phyloP scores from a whole-genome alignment of 1,140 invertebrate genomes.

The Trinorchestia longiramus region DNA sequence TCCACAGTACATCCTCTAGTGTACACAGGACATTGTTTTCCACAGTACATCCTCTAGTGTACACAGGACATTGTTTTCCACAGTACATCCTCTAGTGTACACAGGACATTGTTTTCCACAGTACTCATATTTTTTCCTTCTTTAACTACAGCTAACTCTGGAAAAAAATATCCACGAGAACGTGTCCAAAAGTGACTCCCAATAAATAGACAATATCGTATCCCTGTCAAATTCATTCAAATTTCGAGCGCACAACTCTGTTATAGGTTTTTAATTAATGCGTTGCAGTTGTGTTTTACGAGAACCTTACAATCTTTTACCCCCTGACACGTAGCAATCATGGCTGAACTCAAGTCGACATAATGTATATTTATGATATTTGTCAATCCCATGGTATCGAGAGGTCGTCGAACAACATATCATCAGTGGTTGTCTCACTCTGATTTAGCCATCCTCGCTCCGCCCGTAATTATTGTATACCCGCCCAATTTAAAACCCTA shows the following conservation, averaged over 20 bases:
- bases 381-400: slow-evolving; percentile 55
- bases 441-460: slow-evolving; percentile 45
- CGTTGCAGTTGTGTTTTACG: slow-evolving; percentile 48
- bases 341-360: slow-evolving; percentile 48
- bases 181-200: slow-evolving; percentile 19
- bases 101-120: not conserved
- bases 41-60: no score
- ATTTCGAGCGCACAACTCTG: slow-evolving; percentile 16
- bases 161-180: not conserved
- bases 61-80: no score
- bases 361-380: slow-evolving; percentile 52
- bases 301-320: slow-evolving; percentile 51
- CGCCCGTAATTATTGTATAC: slow-evolving; percentile 50
- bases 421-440: slow-evolving; percentile 52
- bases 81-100: no score
- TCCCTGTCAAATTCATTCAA: slow-evolving; percentile 51
- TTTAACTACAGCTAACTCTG: not conserved
- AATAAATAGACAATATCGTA: slow-evolving; percentile 51
- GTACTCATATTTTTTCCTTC: not conserved
- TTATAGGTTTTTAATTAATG: slow-evolving; percentile 53
- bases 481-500: slow-evolving; percentile 55
- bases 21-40: no score
- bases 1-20: no score
- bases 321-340: slow-evolving; percentile 44
- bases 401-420: slow-evolving; percentile 48